Evolutionary conservation across 2,888 invertebrate genomes (phyloP), one percentile per base, ranked within the genome.

Genomic region (Agriopis marginaria): DNA sequence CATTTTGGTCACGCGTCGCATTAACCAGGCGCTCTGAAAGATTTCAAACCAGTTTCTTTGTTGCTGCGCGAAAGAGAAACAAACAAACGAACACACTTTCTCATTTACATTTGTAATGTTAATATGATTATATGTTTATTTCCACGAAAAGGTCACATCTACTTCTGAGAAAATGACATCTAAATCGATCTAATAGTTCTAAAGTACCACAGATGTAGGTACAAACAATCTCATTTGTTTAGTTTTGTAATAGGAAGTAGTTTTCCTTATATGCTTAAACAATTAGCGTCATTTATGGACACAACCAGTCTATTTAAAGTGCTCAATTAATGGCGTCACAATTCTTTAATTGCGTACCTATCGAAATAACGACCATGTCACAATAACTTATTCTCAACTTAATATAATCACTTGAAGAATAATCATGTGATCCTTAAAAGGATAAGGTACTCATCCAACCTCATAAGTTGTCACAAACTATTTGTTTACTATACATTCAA

Each of bases 251-350:
- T 32, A 58, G 45, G 58, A 58, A 45, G 45, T 58, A 23, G 12
- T 12, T 45, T 23, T 58, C 58, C 58, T 58, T 47, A 32, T 58
- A 58, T 5, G 58, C 5, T 7, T 58, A 4, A 58, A 58, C 58
- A 58, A 58, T 58, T 58, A 58, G 58, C 7, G 23, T 7, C 45
- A 42, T 58, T 12, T 45, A 58, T 45, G 58, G 58, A 58, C 47
- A 58, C 0, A 1, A 14, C 44, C 23, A 45, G 7, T 47, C 58
- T 32, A 8, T 44, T 6, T 42, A 44, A 42, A 42, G 58, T 45
- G 8, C 8, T 7, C 23, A 17, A 58, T 45, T 45, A 40, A 12
- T 58, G 44, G 9, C 58, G 58, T 45, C 58, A 45, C 45, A 45
- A 17, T 44, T 17, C 8, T 58, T 23, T 45, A 58, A 32, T 32